Base-by-base conservation (phyloP, 2,797 vertebrate genomes). In the Tokudaia tokunoshimensis region DNA sequence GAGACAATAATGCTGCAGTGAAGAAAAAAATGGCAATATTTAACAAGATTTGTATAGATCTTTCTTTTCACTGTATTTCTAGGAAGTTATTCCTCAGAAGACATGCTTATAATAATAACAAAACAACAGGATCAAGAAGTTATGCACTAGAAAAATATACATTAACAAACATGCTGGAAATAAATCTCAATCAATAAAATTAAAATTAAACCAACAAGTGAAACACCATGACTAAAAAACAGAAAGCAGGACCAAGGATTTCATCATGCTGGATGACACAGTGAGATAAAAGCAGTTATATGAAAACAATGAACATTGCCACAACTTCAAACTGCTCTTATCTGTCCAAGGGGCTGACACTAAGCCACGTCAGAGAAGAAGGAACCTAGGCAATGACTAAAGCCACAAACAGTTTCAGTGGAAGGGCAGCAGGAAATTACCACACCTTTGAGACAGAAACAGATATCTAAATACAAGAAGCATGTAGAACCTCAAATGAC, bases 11-110 rank as follows among this genome's bases (percentile, higher is more conserved):
- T 14, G 50, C 0, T 67, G 24, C 13, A 34, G 59, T n/a, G 37
- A 92, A 86, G 50, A 20, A 91, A 91, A 61, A 83, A 57, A n/a
- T 84, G 31, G 14, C 20, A 91, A 41, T 67, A 91, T 41, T 5
- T 91, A 82, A 96, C 2, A 76, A 81, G 61, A 92, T 15, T 41
- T 89, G 8, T 67, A 94, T 83, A 24, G 1, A 86, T 92, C 59
- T 79, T 67, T 63, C 13, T 50, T 91, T 91, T 94, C 74, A 92
- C 8, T n/a, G 34, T 7, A 84, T 72, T 83, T 95, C 78, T 12
- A 37, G 10, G 47, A 91, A 91, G 87, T 75, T 94, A 95, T 50
- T 34, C n/a, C 87, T 85, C 83, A 24, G 44, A 91, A 57, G 47
- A 89, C 17, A 67, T 37, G 80, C 6, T 29, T 78, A 59, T 6